Conservation (phyloP, 1,140 invertebrate genomes). For the Aphis gossypii region DNA sequence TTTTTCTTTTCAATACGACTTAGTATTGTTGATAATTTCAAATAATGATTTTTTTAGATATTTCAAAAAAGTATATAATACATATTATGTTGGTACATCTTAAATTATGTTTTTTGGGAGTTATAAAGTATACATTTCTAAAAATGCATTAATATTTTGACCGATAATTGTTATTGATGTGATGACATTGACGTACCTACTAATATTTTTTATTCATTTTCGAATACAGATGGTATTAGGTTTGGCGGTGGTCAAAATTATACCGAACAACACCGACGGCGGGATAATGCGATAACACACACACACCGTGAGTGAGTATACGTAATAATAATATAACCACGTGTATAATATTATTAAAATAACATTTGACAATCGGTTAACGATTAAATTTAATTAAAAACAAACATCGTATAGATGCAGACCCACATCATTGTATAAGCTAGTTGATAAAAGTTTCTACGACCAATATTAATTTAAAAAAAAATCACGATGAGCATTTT, state of each 20-base stretch:
- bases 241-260: neutral
- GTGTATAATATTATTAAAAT: neutral
- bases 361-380: slow-evolving; percentile 13
- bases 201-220: neutral
- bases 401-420: neutral
- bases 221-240: neutral
- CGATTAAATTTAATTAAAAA: neutral
- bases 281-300: neutral
- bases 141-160: too few relatives aligned
- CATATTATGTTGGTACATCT: too few relatives aligned
- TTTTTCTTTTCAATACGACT: too few relatives aligned
- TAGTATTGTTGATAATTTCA: too few relatives aligned
- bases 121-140: too few relatives aligned
- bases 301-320: neutral
- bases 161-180: too few relatives aligned
- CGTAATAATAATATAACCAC: neutral
- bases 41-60: too few relatives aligned
- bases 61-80: too few relatives aligned
- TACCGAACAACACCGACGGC: neutral
- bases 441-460: neutral
- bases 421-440: too few relatives aligned
- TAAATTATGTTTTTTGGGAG: too few relatives aligned
- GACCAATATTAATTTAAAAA: neutral
- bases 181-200: neutral
- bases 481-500: neutral